Conservation (phyloP, 2,888 invertebrate genomes). For the Amblyjoppa fuscipennis region DNA sequence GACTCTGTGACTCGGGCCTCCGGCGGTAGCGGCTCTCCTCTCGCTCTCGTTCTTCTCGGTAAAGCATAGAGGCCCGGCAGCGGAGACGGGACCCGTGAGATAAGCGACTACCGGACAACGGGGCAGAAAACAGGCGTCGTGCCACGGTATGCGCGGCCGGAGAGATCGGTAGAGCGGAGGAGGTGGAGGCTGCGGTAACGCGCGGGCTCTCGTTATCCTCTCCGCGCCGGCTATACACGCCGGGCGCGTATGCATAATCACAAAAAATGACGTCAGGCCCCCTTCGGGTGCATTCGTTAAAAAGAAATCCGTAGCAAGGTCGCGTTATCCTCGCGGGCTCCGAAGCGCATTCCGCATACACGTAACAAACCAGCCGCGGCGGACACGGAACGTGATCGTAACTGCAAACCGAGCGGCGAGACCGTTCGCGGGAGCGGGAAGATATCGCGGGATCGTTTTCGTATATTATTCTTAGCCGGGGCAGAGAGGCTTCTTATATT, state of each 20-base stretch:
- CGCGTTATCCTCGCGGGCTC: slow-evolving; percentile 44
- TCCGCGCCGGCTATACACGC: slow-evolving; percentile 44
- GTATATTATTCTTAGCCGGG: slow-evolving; percentile 6
- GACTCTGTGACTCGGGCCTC: slow-evolving; percentile 17
- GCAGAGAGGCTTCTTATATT: background rate
- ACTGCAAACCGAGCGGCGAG: background rate
- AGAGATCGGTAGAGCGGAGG: background rate
- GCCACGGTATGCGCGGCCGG: background rate
- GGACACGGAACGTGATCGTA: background rate
- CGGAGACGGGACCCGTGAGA: slow-evolving; percentile 64
- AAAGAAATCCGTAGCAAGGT: slow-evolving; percentile 65
- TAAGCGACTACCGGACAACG: slow-evolving; percentile 61
- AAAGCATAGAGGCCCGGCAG: slow-evolving; percentile 41
- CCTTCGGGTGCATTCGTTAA: slow-evolving; percentile 57
- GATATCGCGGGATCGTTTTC: slow-evolving; percentile 4
- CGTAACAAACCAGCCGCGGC: background rate
- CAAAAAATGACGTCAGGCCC: slow-evolving; percentile 66
- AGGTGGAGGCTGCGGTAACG: slow-evolving; percentile 17
- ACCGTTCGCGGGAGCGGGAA: background rate
- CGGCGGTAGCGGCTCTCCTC: slow-evolving; percentile 7
- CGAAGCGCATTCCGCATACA: slow-evolving; percentile 16
- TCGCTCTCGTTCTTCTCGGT: slow-evolving; percentile 57
- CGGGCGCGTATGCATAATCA: slow-evolving; percentile 51
- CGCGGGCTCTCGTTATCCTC: slow-evolving; percentile 67
- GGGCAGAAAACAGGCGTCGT: slow-evolving; percentile 48